phyloP scores from a whole-genome alignment of 1,140 invertebrate species.

The Apis laboriosa region DNA sequence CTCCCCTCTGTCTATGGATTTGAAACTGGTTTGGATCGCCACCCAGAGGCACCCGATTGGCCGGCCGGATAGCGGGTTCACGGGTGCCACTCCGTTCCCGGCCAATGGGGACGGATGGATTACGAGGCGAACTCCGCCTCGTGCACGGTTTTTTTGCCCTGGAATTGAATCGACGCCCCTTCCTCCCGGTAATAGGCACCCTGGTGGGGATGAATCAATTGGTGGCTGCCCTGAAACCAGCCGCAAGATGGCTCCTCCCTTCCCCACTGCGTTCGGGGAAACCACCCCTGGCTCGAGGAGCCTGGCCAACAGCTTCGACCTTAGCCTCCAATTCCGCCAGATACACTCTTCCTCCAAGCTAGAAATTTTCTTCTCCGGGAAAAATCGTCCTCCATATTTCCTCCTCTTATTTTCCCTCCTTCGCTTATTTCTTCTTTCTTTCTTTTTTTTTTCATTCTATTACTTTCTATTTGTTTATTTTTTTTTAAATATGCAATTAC shows the following conservation, averaged over 20 bases:
- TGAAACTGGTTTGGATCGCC: constrained; percentile 75
- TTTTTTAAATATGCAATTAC: background rate
- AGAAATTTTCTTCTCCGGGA: background rate
- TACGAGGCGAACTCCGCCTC: constrained; percentile 63
- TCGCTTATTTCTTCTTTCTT: background rate
- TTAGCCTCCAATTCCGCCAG: constrained; percentile 48
- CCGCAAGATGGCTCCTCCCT: constrained; percentile 81
- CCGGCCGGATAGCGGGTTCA: constrained; percentile 34
- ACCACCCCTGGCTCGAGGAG: constrained; percentile 65
- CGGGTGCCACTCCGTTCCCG: constrained; percentile 57
- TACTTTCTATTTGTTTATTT: background rate
- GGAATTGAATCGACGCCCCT: constrained; percentile 77
- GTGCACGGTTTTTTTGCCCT: constrained; percentile 69
- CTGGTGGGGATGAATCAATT: constrained; percentile 80
- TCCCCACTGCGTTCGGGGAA: constrained; percentile 61
- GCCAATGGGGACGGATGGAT: constrained; percentile 69
- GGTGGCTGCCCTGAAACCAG: constrained; percentile 76
- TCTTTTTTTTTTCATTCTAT: background rate
- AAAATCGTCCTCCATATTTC: background rate
- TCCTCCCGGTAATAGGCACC: constrained; percentile 46
- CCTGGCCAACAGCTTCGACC: constrained; percentile 36
- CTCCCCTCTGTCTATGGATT: constrained; percentile 70
- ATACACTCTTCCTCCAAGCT: constrained; percentile 1
- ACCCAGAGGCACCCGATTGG: constrained; percentile 67
- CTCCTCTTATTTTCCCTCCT: background rate